Conservation (phyloP, 2,797 vertebrate species). For the Neostethus bicornis region DNA sequence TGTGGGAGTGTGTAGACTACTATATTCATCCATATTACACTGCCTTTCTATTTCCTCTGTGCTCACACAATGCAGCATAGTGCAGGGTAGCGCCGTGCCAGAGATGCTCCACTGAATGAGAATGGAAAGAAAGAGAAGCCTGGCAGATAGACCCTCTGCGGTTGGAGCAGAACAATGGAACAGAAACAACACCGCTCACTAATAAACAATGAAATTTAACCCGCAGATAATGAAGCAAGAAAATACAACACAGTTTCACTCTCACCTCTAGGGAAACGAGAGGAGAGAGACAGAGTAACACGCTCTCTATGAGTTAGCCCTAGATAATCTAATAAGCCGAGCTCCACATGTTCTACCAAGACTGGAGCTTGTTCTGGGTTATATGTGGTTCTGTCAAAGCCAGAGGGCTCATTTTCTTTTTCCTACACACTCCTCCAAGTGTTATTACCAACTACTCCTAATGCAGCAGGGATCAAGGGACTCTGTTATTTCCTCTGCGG, state of each 20-base stretch:
- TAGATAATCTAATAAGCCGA: constrained; percentile 56
- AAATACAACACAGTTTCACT: constrained; percentile 47
- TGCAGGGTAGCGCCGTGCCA: constrained; percentile 45
- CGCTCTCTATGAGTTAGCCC: constrained; percentile 43
- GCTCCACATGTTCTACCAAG: constrained; percentile 40
- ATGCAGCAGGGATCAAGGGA: constrained; percentile 61
- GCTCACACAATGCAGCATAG: constrained; percentile 43
- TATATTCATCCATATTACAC: constrained; percentile 19
- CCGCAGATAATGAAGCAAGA: constrained; percentile 61
- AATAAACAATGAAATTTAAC: constrained; percentile 66
- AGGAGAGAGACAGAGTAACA: constrained; percentile 59
- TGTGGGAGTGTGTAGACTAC: background rate
- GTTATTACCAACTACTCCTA: constrained; percentile 57
- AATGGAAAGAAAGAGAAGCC: constrained; percentile 63
- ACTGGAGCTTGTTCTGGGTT: constrained; percentile 38
- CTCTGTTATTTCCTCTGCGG: constrained; percentile 64
- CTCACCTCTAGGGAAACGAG: constrained; percentile 44
- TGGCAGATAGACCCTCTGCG: constrained; percentile 57
- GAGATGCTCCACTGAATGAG: constrained; percentile 62
- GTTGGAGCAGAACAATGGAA: constrained; percentile 57
- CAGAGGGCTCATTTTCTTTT: constrained; percentile 29
- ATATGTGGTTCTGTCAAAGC: constrained; percentile 50
- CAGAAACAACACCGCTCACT: constrained; percentile 47
- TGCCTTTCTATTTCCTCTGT: constrained; percentile 23
- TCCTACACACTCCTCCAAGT: constrained; percentile 39